A percentile compares a stretch with the other conserved stretches of the same genome.
phyloP scores from a whole-genome alignment of 1,140 invertebrate species.

The Acyrthosiphon pisum region DNA sequence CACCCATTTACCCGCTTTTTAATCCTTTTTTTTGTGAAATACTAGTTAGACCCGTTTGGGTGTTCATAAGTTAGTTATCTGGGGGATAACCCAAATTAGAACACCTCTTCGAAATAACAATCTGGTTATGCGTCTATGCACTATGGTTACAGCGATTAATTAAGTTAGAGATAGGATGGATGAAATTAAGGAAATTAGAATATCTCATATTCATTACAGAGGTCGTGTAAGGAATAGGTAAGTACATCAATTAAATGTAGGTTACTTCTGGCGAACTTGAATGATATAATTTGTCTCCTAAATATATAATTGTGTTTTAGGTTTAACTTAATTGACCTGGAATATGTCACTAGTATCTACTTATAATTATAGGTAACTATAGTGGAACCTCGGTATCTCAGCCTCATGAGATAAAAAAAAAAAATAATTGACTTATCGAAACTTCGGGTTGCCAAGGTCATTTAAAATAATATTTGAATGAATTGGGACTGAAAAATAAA shows the following conservation, averaged over 20 bases:
- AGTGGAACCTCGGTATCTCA: too few species aligned
- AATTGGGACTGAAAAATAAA: too few species aligned
- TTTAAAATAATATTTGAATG: too few species aligned
- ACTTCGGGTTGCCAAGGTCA: too few species aligned
- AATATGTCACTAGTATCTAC: neutral
- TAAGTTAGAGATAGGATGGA: neutral
- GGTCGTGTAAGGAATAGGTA: neutral
- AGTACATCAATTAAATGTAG: neutral
- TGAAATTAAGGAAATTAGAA: neutral
- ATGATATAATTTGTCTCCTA: neutral
- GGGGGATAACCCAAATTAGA: neutral
- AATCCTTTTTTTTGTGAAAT: neutral
- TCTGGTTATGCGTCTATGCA: neutral
- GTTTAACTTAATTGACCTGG: neutral
- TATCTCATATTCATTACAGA: neutral
- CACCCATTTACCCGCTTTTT: neutral
- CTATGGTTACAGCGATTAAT: neutral
- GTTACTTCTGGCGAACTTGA: neutral
- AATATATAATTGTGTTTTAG: neutral
- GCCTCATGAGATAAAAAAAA: too few species aligned
- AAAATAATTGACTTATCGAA: too few species aligned
- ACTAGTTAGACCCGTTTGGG: neutral
- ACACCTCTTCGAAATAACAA: neutral
- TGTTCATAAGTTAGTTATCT: neutral
- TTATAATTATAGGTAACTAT: too few species aligned